A percentile compares a stretch with the other conserved stretches of the same genome.
Conservation (phyloP, 2,113 vertebrate species). For the Pholis gunnellus region DNA sequence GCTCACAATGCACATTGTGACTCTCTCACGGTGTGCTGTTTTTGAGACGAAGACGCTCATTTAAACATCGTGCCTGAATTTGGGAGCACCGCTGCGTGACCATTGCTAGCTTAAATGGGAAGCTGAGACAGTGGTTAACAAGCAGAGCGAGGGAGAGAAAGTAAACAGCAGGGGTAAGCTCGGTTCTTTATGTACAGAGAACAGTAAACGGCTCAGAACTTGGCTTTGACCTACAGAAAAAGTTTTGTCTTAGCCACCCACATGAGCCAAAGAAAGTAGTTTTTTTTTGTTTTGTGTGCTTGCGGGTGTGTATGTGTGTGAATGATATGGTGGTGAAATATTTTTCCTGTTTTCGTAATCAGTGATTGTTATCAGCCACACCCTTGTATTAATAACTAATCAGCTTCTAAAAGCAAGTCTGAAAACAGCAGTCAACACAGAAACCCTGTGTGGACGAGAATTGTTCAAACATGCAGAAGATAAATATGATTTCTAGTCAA, state of each 20-base stretch:
- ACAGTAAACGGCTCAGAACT: conserved; percentile 3
- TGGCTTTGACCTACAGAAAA: background rate
- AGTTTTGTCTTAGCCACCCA: conserved; percentile 16
- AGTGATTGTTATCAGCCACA: conserved; percentile 12
- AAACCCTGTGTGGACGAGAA: background rate
- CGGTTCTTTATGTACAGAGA: conserved; percentile 33
- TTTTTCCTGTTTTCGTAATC: conserved; percentile 19
- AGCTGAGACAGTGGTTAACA: conserved; percentile 45
- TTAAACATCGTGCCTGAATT: conserved; percentile 42
- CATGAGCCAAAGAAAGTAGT: background rate
- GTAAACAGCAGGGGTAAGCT: conserved; percentile 42
- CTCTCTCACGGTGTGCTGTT: background rate
- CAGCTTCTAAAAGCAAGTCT: conserved; percentile 16
- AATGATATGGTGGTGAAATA: conserved; percentile 11
- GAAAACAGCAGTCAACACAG: background rate
- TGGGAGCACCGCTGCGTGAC: conserved; percentile 44
- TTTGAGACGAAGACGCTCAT: conserved; percentile 24
- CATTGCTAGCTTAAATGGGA: conserved; percentile 27
- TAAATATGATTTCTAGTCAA: background rate
- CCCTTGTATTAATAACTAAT: conserved; percentile 16
- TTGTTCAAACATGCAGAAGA: background rate
- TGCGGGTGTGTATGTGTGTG: background rate
- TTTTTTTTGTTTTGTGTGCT: background rate
- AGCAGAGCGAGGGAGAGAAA: conserved; percentile 39
- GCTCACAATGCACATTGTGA: conserved; percentile 14